A percentile compares a stretch with the other conserved stretches of the same genome.
These are phyloP conservation scores for Apogon hyalosoma DNA, from an alignment of 2,797 vertebrate species.

Conservation along the genomic window DNA sequence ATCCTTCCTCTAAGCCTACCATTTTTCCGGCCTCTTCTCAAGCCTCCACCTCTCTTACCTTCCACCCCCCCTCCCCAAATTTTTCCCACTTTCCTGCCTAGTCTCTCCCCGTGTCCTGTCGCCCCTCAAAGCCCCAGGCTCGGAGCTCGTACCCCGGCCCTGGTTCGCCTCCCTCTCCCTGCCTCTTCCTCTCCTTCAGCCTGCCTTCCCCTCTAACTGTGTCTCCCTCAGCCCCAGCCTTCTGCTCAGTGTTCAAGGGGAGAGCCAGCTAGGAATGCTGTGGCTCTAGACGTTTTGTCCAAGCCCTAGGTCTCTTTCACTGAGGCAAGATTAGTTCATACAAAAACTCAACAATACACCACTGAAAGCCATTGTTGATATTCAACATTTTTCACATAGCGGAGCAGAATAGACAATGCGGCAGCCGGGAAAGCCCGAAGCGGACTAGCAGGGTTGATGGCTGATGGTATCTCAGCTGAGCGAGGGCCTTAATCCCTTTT, in stretches of 20 bases:
- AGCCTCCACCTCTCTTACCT: slow-evolving; percentile 36
- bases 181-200: slow-evolving; percentile 54
- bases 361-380: slow-evolving; percentile 99
- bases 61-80: background rate
- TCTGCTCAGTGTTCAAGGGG: slow-evolving; percentile 88
- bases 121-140: slow-evolving; percentile 33
- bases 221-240: slow-evolving; percentile 88
- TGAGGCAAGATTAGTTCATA: slow-evolving; percentile 99
- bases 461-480: slow-evolving; percentile 97
- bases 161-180: slow-evolving; percentile 26
- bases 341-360: slow-evolving; percentile 99
- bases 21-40: slow-evolving; percentile 31
- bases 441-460: slow-evolving; percentile 92
- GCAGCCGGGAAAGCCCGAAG: slow-evolving; percentile 98
- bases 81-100: background rate
- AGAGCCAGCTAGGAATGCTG: slow-evolving; percentile 92
- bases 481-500: slow-evolving; percentile 95
- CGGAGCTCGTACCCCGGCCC: slow-evolving; percentile 76
- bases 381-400: slow-evolving; percentile 99
- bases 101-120: slow-evolving; percentile 13
- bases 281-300: slow-evolving; percentile 99
- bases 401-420: slow-evolving; percentile 99
- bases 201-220: slow-evolving; percentile 67
- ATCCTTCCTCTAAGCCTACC: slow-evolving; percentile 1
- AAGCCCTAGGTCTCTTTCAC: slow-evolving; percentile 95